Percentiles rank a stretch among this genome's conserved stretches.
These are phyloP conservation scores for Tenebrio molitor DNA, from an alignment of 1,140 invertebrate genomes.

Conservation along the genomic window DNA sequence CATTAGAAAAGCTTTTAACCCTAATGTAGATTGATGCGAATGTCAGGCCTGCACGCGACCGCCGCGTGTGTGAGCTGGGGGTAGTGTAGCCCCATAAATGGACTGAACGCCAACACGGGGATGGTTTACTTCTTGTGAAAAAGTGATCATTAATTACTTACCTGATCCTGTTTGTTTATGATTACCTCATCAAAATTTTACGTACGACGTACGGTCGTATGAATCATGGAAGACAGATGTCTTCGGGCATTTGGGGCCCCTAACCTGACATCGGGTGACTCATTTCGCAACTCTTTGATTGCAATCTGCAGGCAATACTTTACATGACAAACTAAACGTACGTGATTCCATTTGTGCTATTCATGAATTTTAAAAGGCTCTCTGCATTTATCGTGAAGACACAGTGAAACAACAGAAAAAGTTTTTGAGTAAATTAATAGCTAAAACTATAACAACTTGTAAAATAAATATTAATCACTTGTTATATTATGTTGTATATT, in stretches of 20 bases:
- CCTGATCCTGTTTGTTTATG: slow-evolving; percentile 7
- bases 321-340: slow-evolving; percentile 30
- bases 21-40: slow-evolving; percentile 65
- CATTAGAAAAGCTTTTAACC: slow-evolving; percentile 65
- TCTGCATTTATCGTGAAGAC: background rate
- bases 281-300: slow-evolving; percentile 44
- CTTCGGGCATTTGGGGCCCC: slow-evolving; percentile 36
- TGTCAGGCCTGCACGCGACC: slow-evolving; percentile 60
- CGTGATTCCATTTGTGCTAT: slow-evolving; percentile 43
- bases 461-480: too few relatives aligned
- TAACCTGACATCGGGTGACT: slow-evolving; percentile 21
- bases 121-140: slow-evolving; percentile 7
- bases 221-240: slow-evolving; percentile 42
- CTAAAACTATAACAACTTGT: background rate
- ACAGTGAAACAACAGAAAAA: background rate
- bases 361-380: slow-evolving; percentile 34
- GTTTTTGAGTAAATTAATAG: background rate
- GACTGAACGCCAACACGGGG: slow-evolving; percentile 25
- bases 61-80: slow-evolving; percentile 38
- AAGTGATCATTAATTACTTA: slow-evolving; percentile 35
- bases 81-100: slow-evolving; percentile 23
- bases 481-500: too few relatives aligned
- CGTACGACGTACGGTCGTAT: slow-evolving; percentile 4
- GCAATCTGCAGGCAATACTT: slow-evolving; percentile 43
- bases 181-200: slow-evolving; percentile 42